Percentiles rank a stretch among this genome's conserved stretches.
Evolutionary conservation across 2,797 vertebrate species (phyloP).

Genomic region (Poeciliopsis gracilis): DNA sequence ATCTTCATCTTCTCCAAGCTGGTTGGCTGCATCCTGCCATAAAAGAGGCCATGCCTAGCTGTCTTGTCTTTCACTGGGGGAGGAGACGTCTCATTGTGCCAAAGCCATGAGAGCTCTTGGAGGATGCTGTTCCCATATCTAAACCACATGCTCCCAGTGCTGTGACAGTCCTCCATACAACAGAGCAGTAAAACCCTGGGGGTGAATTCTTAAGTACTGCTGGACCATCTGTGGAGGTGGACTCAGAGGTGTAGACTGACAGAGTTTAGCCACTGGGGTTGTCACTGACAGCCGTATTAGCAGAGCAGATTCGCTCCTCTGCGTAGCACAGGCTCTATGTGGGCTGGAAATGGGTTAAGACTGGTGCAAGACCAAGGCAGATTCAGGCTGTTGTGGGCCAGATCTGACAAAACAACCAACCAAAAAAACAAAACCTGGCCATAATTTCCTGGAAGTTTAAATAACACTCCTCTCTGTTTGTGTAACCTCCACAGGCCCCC

Average conservation of each 20-base stretch:
- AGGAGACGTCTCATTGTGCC: constrained; percentile 75
- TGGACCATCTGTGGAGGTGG: constrained; percentile 81
- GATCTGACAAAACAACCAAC: constrained; percentile 84
- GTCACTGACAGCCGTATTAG: constrained; percentile 69
- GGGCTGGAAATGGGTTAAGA: constrained; percentile 72
- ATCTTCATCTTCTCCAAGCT: constrained; percentile 31
- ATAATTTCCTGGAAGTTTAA: constrained; percentile 91
- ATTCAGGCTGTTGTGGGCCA: constrained; percentile 64
- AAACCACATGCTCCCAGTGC: constrained; percentile 81
- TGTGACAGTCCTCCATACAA: constrained; percentile 82
- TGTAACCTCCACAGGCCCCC: constrained; percentile 87
- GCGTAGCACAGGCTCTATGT: constrained; percentile 55
- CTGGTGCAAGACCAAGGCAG: constrained; percentile 61
- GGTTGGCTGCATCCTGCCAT: constrained; percentile 54
- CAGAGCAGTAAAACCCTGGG: constrained; percentile 82
- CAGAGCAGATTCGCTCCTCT: constrained; percentile 55
- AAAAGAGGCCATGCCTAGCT: constrained; percentile 66
- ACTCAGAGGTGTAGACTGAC: constrained; percentile 70
- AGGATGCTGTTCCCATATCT: constrained; percentile 83
- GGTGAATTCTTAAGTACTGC: constrained; percentile 81
- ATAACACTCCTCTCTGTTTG: constrained; percentile 91
- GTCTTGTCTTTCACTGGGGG: constrained; percentile 70
- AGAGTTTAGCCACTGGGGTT: constrained; percentile 75
- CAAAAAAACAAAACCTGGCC: constrained; percentile 45
- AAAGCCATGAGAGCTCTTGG: constrained; percentile 76